phyloP scores from a whole-genome alignment of 2,797 vertebrate genomes.

The Tragopan temminckii region DNA sequence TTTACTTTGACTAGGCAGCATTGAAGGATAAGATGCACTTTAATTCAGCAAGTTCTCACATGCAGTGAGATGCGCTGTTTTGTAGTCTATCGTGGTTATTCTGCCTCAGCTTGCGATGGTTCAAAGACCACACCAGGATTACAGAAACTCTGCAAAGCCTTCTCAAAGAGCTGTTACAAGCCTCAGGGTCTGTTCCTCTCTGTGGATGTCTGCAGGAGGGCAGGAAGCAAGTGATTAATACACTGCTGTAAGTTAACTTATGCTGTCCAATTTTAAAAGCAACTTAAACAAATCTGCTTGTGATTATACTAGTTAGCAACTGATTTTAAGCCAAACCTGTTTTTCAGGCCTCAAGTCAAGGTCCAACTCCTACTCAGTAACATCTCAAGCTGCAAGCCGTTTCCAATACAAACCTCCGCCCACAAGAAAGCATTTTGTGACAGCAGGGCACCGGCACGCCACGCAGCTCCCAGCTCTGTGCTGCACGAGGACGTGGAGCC shows the following conservation, averaged over 20 bases:
- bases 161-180: rapidly evolving
- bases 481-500: background rate
- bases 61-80: rapidly evolving
- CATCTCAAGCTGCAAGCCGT: background rate
- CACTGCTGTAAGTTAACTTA: background rate
- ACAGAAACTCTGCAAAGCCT: rapidly evolving
- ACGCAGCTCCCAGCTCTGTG: background rate
- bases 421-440: background rate
- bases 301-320: background rate
- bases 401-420: background rate
- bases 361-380: background rate
- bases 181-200: rapidly evolving
- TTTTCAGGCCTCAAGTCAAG: background rate
- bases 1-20: background rate
- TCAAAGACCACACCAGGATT: rapidly evolving
- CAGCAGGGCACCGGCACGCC: background rate
- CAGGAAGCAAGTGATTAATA: rapidly evolving
- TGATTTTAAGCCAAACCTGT: background rate
- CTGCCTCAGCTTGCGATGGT: rapidly evolving
- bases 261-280: background rate
- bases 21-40: background rate
- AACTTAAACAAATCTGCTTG: background rate
- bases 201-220: rapidly evolving
- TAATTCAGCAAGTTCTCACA: rapidly evolving
- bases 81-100: rapidly evolving